These are phyloP conservation scores for Leptonema lineaticorne DNA, from an alignment of 1,140 invertebrate genomes.

Conservation along the genomic window DNA sequence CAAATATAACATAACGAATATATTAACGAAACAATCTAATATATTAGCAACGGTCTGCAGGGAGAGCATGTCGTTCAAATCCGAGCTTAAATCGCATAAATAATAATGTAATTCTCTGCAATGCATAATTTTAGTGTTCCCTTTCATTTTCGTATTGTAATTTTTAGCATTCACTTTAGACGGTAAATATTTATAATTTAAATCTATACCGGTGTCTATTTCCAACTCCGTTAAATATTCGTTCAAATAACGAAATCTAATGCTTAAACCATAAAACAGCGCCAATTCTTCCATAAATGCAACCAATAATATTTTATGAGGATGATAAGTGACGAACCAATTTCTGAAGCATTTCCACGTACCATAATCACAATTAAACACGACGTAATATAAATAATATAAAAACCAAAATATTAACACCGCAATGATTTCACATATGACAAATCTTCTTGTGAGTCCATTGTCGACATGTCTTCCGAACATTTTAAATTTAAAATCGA, in stretches of 20 bases:
- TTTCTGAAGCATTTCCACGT: slow-evolving; percentile 17
- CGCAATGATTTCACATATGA: background rate
- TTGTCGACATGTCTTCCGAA: slow-evolving; percentile 20
- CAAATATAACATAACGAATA: slow-evolving; percentile 22
- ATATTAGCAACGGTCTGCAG: slow-evolving; percentile 23
- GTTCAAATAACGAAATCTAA: slow-evolving; percentile 24
- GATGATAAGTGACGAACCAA: slow-evolving; percentile 19
- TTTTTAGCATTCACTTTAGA: slow-evolving; percentile 1
- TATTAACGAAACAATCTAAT: slow-evolving; percentile 23
- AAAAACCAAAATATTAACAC: slow-evolving; percentile 15
- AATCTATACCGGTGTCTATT: background rate
- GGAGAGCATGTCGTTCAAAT: slow-evolving; percentile 21
- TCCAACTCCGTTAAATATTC: background rate
- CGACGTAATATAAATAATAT: slow-evolving; percentile 22
- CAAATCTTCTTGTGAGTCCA: background rate
- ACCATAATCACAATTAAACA: slow-evolving; percentile 18
- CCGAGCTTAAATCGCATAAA: slow-evolving; percentile 13
- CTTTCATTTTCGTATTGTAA: background rate
- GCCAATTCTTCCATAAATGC: slow-evolving; percentile 24
- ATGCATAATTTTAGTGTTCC: background rate
- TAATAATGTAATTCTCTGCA: slow-evolving; percentile 21
- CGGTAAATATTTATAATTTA: background rate
- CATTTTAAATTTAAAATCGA: slow-evolving; percentile 26
- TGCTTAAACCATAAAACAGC: slow-evolving; percentile 1
- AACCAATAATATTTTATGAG: slow-evolving; percentile 19